Evolutionary conservation across 2,113 vertebrate species (phyloP).

Genomic region (Microtus montanus): DNA sequence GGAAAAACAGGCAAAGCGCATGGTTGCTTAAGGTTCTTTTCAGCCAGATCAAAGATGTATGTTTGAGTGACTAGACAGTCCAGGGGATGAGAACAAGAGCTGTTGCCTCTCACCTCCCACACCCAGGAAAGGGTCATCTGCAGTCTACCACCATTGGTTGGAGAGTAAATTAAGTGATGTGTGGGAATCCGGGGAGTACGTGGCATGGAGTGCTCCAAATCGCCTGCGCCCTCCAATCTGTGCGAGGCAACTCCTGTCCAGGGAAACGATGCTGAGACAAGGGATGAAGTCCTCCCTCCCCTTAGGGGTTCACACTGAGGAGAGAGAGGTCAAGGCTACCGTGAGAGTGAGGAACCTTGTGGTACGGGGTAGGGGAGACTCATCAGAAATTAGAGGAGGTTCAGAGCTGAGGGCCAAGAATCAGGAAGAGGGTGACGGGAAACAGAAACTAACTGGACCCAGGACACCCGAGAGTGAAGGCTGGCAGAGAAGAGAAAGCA

Average conservation of each 20-base stretch:
- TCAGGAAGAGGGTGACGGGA: too few relatives aligned
- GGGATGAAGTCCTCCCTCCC: background rate
- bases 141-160: background rate
- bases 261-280: background rate
- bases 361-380: background rate
- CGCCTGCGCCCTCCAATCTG: accelerated
- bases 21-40: background rate
- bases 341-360: background rate
- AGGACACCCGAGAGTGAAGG: background rate
- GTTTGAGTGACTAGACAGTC: background rate
- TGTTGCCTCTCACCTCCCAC: background rate
- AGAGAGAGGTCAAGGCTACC: background rate
- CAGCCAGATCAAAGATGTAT: background rate
- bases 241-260: background rate
- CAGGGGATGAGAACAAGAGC: background rate
- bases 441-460: background rate
- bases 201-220: accelerated
- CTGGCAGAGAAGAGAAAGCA: background rate
- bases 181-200: background rate
- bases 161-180: background rate
- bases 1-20: background rate
- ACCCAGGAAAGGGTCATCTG: background rate
- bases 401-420: background rate
- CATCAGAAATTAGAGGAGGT: background rate
- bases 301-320: background rate